A percentile compares a stretch with the other conserved stretches of the same genome.
phyloP scores from a whole-genome alignment of 2,888 invertebrate genomes.

The Bimastos eiseni region DNA sequence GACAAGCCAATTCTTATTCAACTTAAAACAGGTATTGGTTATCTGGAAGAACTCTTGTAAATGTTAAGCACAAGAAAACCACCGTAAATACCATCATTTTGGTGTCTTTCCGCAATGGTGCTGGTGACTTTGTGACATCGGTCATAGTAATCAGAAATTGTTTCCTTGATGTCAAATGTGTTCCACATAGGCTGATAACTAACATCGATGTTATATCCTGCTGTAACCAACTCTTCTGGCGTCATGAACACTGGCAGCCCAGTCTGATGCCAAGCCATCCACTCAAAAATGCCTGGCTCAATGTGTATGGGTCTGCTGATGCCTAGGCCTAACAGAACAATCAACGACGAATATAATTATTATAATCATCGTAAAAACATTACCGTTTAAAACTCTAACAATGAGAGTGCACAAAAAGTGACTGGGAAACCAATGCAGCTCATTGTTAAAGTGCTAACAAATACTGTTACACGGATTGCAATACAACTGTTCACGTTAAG shows the following conservation, averaged over 20 bases:
- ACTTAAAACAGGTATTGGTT: neutral
- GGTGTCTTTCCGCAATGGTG: neutral
- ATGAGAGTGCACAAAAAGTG: too few relatives aligned
- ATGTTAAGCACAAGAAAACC: neutral
- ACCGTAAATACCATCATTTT: neutral
- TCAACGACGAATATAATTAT: neutral
- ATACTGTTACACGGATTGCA: neutral
- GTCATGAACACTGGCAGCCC: neutral
- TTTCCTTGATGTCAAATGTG: constrained; percentile 15
- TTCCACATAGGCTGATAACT: neutral
- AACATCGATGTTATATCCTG: neutral
- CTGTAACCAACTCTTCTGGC: neutral
- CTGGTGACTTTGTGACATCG: constrained; percentile 18
- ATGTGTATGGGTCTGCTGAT: neutral
- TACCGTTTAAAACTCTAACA: neutral
- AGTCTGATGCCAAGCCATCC: constrained; percentile 18
- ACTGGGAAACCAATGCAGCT: too few relatives aligned
- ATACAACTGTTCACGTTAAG: neutral
- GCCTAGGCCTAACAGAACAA: neutral
- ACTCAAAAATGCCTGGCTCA: constrained; percentile 22
- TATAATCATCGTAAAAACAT: neutral
- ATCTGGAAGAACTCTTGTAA: neutral
- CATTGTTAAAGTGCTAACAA: neutral
- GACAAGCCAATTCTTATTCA: neutral
- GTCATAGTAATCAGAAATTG: constrained; percentile 5